These are phyloP conservation scores for Epizoanthus rinbou DNA, from an alignment of 92 coral and sea anemone genomes.

Conservation along the genomic window DNA sequence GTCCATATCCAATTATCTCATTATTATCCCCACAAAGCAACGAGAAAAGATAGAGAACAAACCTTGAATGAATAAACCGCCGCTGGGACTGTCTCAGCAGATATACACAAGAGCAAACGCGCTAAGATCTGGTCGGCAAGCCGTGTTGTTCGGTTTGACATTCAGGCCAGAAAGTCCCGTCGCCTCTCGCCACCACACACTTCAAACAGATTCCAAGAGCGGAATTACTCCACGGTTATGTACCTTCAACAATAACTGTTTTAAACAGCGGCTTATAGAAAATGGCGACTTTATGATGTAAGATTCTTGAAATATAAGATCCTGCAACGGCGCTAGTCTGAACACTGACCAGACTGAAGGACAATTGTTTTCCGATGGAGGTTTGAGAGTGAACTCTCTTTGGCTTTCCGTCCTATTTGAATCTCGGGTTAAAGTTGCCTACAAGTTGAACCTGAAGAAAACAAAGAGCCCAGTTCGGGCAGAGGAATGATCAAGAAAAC, in stretches of 20 bases:
- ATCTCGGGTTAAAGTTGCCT: not conserved
- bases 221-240: not conserved
- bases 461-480: slow-evolving; percentile 15
- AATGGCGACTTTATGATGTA: slow-evolving; percentile 15
- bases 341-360: slow-evolving; percentile 24
- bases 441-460: not conserved
- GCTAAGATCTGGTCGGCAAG: not conserved
- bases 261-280: not conserved
- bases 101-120: slow-evolving; percentile 14
- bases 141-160: not conserved
- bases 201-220: slow-evolving; percentile 6
- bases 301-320: not conserved
- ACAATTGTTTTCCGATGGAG: slow-evolving; percentile 6
- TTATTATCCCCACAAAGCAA: not conserved
- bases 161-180: slow-evolving; percentile 26
- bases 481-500: not conserved
- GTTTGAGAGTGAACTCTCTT: not conserved
- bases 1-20: not conserved
- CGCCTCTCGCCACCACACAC: not conserved
- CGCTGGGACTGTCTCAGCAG: not conserved
- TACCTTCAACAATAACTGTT: not conserved
- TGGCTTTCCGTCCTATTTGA: not conserved
- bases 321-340: not conserved
- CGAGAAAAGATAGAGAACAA: slow-evolving; percentile 2
- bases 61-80: slow-evolving; percentile 16